phyloP scores from a whole-genome alignment of 2,797 vertebrate genomes.

The Hybognathus amarus region DNA sequence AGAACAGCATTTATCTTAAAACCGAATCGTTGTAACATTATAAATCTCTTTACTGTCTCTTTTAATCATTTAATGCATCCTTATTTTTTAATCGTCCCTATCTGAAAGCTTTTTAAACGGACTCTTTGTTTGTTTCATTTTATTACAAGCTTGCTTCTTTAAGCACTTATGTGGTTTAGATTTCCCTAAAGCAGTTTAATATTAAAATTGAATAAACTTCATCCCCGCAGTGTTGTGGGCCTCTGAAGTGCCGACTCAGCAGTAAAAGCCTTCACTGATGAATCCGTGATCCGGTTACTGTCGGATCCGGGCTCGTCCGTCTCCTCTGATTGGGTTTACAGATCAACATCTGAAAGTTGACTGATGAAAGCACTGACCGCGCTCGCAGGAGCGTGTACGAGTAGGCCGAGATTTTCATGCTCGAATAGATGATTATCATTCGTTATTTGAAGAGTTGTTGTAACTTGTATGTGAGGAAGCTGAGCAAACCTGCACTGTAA shows the following conservation, averaged over 20 bases:
- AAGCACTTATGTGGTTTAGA: not conserved
- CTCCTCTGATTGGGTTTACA: constrained; percentile 23
- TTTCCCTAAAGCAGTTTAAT: not conserved
- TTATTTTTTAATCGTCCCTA: not conserved
- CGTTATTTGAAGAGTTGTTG: not conserved
- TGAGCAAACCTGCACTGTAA: not conserved
- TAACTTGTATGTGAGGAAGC: not conserved
- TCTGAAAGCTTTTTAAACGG: constrained; percentile 9
- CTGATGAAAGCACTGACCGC: not conserved
- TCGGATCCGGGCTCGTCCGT: not conserved
- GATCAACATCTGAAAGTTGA: constrained; percentile 49
- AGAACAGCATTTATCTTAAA: not conserved
- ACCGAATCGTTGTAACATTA: not conserved
- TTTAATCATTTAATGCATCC: not conserved
- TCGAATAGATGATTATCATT: not conserved
- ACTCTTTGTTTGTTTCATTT: not conserved
- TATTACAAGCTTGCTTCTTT: not conserved
- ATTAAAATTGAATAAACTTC: not conserved
- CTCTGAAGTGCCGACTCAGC: not conserved
- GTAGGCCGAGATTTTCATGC: not conserved
- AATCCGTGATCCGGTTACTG: too few relatives aligned
- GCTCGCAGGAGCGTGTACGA: not conserved
- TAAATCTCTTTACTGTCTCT: not conserved
- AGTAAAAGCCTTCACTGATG: not conserved
- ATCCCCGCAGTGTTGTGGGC: not conserved